Evolutionary conservation across 2,113 vertebrate species (phyloP), one percentile per base, ranked within the genome.

Genomic region (Actenoides hombroni): DNA sequence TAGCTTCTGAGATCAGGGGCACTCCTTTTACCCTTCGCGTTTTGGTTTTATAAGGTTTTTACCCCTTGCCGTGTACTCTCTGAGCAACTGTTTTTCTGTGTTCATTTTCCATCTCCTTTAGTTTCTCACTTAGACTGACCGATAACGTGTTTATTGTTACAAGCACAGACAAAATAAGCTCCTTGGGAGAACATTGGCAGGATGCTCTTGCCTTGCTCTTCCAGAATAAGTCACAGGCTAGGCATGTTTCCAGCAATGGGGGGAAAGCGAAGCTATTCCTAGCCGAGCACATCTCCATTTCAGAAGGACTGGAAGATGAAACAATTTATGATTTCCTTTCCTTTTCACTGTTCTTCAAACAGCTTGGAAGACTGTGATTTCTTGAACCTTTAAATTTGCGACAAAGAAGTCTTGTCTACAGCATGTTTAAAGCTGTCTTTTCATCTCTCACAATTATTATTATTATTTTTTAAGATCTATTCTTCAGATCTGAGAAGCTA

Each of bases 241-340:
- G 68, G 31, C 29, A 19, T 25, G 17, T 57, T 93, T 73, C 53
- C 80, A 94, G 73, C 53, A 26, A 15, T 5, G 61, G 19, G 24
- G 29, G 56, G 42, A 86, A 91, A 94, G 53, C 1, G 5, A 60
- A 92, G 65, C 65, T 94, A 79, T 93, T 90, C 88, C 64, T 76
- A 93, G 95, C 76, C 1, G 4, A 75, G 40, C 29, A 51, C 57
- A 93, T 94, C 83, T 95, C 80, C 92, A 96, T 91, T 96, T 96
- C 95, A 94, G 74, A 93, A 64, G 76, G 57, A 79, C 44, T 87
- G 83, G 83, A 21, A 92, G 91, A 93, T 94, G 53, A 95, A 96
- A 89, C 71, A 92, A 54, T 76, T 86, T 42, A 59, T 82, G 56
- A 46, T 91, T 89, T 84, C 59, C n/a, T 90, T 88, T 91, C 44